phyloP scores from a whole-genome alignment of 2,888 invertebrate genomes.

The Harpagoxenus sublaevis region DNA sequence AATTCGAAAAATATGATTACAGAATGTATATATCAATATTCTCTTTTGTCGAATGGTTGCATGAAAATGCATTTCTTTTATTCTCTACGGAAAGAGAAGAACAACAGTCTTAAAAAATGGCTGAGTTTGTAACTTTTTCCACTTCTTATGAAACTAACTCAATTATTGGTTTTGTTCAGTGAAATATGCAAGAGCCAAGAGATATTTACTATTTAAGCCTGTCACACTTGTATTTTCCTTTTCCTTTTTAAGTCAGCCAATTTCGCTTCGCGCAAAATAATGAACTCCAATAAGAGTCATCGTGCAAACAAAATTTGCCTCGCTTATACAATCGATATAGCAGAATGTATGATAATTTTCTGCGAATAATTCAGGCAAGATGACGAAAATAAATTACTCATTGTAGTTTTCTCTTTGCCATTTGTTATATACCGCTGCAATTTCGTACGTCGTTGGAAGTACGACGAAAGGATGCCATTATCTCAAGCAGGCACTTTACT shows the following conservation, averaged over 20 bases:
- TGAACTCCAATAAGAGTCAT: conserved; percentile 1
- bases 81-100: not conserved
- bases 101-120: not conserved
- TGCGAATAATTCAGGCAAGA: conserved; percentile 14
- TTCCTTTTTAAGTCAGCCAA: not conserved
- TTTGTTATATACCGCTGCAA: not conserved
- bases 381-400: not conserved
- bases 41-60: not conserved
- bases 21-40: not conserved
- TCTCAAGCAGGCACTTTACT: conserved; percentile 40
- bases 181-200: not conserved
- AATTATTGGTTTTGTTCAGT: not conserved
- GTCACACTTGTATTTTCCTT: not conserved
- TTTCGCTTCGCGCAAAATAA: not conserved
- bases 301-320: conserved; percentile 15
- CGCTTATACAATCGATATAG: not conserved
- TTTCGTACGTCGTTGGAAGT: conserved; percentile 4
- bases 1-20: not conserved
- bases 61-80: not conserved
- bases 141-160: not conserved
- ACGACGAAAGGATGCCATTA: conserved; percentile 35
- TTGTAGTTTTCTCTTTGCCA: conserved; percentile 13
- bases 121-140: not conserved
- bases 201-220: not conserved
- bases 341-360: conserved; percentile 14